Evolutionary conservation across 2,113 vertebrate genomes (phyloP), one percentile per base, ranked within the genome.

Genomic region (Phylloscopus trochilus): DNA sequence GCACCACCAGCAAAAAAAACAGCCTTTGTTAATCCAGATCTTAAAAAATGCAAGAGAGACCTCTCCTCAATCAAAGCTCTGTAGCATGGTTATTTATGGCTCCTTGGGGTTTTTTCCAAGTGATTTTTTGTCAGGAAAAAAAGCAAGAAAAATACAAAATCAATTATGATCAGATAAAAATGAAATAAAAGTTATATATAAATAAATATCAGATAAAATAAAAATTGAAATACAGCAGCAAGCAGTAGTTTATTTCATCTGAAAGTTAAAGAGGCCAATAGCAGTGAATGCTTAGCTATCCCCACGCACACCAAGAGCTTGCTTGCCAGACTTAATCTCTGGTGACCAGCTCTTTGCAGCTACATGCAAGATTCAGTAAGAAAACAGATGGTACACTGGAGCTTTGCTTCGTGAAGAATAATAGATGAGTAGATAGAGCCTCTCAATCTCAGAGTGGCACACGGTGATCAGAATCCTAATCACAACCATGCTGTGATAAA

Each of bases 381-480:
- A 95, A 97, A 97, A 97, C 93, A 97, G 97, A 98, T 96, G 97
- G 93, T 83, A 93, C 53, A 35, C 92, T 53, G 67, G 94, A 94
- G 96, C 92, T 95, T 97, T 94, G 89, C 94, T 97, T 93, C 23
- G 4, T 89, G 96, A 96, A 95, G 96, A 97, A 97, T 97, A 97
- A 97, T 92, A 96, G 94, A 97, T 94, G 96, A 97, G 90, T 77
- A 96, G 93, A 92, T 66, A 95, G 94, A 92, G 63, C 72, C 95
- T 97, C 97, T 97, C 97, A 93, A 90, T 97, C 96, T 97, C 89
- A 77, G 92, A 95, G 92, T 63, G 85, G 78, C 97, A 84, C 18
- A 26, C 58, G 37, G 67, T 96, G 96, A 97, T 95, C 97, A 95
- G 97, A 97, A 98, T 97, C 97, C 85, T 96, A 95, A 91, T 97